Evolutionary conservation across 2,888 invertebrate species (phyloP), one percentile per base, ranked within the genome.

Genomic region (Ectobius pallidus): DNA sequence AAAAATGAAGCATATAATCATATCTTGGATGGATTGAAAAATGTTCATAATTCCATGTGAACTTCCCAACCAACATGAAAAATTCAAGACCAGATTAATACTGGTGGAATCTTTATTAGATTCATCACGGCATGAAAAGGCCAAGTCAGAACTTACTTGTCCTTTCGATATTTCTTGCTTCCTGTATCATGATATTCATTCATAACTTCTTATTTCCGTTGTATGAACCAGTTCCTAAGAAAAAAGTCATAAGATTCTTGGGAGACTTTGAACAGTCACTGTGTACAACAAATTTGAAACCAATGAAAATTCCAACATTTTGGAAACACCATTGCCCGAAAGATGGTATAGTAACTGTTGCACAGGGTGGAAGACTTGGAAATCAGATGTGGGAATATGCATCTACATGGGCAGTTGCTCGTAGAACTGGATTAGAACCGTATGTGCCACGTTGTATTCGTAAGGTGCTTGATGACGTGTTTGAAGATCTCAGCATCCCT

Each of bases 201-300:
- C 88, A 88, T 81, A 83, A 87, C 77, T 88, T 87, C 82, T 82
- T 87, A 70, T 88, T 88, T 81, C 88, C 87, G 69, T 82, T 88
- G 81, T 87, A 87, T 81, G 83, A 83, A 67, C 78, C 81, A 34
- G 78, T 79, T 71, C 83, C 84, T 75, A 82, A 81, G 65, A 81
- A 82, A 69, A 81, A 83, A 68, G 78, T 79, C 49, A 79, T 80
- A 73, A 85, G 85, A 68, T 73, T 68, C 27, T 84, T 86, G 75
- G 83, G 84, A 71, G 84, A 85, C 68, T 86, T 87, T 77, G 87
- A 87, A 78, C 86, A 86, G 77, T 84, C 85, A 11, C 81, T 87
- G 44, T 88, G 88, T 80, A 83, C 82, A 67, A 82, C 83, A 63
- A 86, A 84, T 77, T 77, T 86, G 44, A 81, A 80, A 74, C 79